phyloP scores from a whole-genome alignment of 2,888 invertebrate genomes.

The Andrena marginata region DNA sequence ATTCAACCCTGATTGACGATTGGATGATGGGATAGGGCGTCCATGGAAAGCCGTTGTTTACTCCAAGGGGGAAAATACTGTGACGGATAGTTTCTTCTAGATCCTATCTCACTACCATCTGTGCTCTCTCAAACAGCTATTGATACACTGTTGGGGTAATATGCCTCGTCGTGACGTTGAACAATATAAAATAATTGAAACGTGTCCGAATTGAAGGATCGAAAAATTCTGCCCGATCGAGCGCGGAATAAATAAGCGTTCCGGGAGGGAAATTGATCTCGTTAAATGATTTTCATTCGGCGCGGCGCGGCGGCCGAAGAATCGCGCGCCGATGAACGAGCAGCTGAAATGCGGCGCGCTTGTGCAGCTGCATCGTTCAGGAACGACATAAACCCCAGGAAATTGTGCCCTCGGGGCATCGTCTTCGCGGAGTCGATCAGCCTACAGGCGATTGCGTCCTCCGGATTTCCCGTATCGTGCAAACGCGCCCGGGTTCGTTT shows the following conservation, averaged over 20 bases:
- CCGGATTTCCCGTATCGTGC: slow-evolving; percentile 65
- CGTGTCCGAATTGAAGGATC: not conserved
- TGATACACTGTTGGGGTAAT: too few relatives aligned
- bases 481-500: slow-evolving; percentile 53
- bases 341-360: slow-evolving; percentile 35
- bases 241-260: not conserved
- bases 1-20: slow-evolving; percentile 1
- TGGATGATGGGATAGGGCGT: too few relatives aligned
- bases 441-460: slow-evolving; percentile 64
- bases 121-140: too few relatives aligned
- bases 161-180: too few relatives aligned
- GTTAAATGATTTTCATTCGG: slow-evolving; percentile 50
- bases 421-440: slow-evolving; percentile 71
- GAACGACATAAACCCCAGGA: slow-evolving; percentile 67
- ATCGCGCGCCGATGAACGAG: slow-evolving; percentile 55
- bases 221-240: not conserved
- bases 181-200: too few relatives aligned
- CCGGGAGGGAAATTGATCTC: slow-evolving; percentile 18
- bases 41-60: too few relatives aligned
- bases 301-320: slow-evolving; percentile 41
- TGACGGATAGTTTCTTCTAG: too few relatives aligned
- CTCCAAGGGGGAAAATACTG: too few relatives aligned
- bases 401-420: slow-evolving; percentile 72
- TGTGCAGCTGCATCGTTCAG: slow-evolving; percentile 64
- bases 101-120: too few relatives aligned